These are phyloP conservation scores for Gobio occitaniae DNA, from an alignment of 2,797 vertebrate genomes.

Conservation along the genomic window DNA sequence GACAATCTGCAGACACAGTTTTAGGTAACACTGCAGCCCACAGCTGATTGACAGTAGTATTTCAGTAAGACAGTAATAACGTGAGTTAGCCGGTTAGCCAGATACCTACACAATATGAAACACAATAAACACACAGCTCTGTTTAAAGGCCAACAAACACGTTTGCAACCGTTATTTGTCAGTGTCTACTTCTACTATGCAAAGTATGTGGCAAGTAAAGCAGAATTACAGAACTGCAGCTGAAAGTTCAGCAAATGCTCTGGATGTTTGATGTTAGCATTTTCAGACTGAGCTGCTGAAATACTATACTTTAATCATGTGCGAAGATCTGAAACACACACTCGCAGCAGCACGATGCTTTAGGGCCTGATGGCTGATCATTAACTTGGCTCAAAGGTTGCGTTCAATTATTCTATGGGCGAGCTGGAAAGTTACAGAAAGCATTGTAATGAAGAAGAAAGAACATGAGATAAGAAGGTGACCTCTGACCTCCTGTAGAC, in stretches of 20 bases:
- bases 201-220: background rate
- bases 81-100: no score
- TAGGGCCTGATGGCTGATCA: constrained; percentile 14
- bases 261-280: background rate
- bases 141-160: background rate
- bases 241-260: background rate
- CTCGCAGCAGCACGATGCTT: background rate
- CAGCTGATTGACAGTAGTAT: no score
- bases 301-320: background rate
- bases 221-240: background rate
- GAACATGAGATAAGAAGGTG: background rate
- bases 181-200: background rate
- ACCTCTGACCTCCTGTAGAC: constrained; percentile 87
- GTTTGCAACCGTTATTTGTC: background rate
- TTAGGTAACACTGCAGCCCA: no score
- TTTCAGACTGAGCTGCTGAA: background rate
- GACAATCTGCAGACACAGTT: no score
- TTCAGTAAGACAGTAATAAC: no score
- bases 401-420: background rate
- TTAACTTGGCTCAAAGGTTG: constrained; percentile 30
- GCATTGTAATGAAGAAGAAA: background rate
- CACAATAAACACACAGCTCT: no score
- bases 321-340: background rate
- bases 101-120: no score
- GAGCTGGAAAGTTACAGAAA: constrained; percentile 7